phyloP scores from a whole-genome alignment of 2,888 invertebrate genomes.

The Antheraea yamamai region DNA sequence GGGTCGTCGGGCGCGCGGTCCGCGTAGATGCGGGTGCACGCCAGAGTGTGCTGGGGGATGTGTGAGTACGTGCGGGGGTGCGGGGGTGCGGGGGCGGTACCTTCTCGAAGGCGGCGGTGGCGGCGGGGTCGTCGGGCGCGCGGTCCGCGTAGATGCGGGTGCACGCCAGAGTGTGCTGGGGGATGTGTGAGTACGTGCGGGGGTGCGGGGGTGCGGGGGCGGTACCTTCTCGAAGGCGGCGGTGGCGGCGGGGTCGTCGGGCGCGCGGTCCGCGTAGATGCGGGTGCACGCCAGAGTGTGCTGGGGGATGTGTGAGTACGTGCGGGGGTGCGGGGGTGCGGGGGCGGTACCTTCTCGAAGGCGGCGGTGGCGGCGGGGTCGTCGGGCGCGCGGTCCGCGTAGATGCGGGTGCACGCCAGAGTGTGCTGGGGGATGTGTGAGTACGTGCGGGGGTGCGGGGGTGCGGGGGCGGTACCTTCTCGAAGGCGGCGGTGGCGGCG shows the following conservation, averaged over 20 bases:
- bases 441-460: no score
- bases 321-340: no score
- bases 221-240: slow-evolving; percentile 42
- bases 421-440: slow-evolving; percentile 11
- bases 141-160: slow-evolving; percentile 82
- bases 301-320: slow-evolving; percentile 10
- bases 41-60: no score
- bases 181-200: no score
- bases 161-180: no score
- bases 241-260: slow-evolving; percentile 63
- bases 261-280: slow-evolving; percentile 83
- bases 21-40: slow-evolving; percentile 81
- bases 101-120: slow-evolving; percentile 44
- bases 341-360: slow-evolving; percentile 33
- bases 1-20: slow-evolving; percentile 81
- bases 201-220: no score
- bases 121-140: slow-evolving; percentile 75
- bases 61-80: no score
- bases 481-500: slow-evolving; percentile 46
- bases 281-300: no score
- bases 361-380: slow-evolving; percentile 52
- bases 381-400: slow-evolving; percentile 83
- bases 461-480: slow-evolving; percentile 29
- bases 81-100: slow-evolving; percentile 23
- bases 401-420: no score